Evolutionary conservation across 1,140 invertebrate genomes (phyloP), one percentile per base, ranked within the genome.

Genomic region (Lasioglossum baleicum): DNA sequence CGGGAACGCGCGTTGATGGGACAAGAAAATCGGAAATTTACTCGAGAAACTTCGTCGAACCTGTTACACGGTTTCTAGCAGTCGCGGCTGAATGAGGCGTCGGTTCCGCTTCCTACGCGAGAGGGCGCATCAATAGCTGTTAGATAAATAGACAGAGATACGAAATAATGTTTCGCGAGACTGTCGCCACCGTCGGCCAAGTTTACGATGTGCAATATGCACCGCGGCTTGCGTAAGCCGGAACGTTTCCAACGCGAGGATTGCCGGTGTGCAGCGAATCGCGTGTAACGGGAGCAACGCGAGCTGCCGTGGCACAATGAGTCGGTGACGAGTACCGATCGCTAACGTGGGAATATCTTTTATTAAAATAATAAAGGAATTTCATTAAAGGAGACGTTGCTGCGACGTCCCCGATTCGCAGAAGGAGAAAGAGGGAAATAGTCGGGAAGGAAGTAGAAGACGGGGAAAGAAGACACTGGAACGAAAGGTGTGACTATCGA

Each of bases 321-420:
- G 69, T 15, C 76, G 17, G 58, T 63, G 56, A 73, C 70, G 71
- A 75, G 53, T 42, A 31, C 64, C 71, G 35, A 80, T 75, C 63
- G 42, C 71, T 67, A 80, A 80, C 17, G 7, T 53, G 8, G 20
- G 17, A 61, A 42, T 73, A 79, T 63, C 77, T 75, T 81, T 77
- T 77, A 71, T 77, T 77, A 72, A 70, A 82, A 60, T 78, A 82
- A 81, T 70, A 84, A 65, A 68, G 65, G 69, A 81, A 82, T 83
- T 85, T 85, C 71, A 83, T 85, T 85, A 85, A 69, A 70, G 10
- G 13, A 63, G 65, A 75, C 35, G 65, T 79, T 72, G 60, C 22
- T 17, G 76, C 3, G 58, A 65, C 17, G 75, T 42, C 44, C 31
- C 4, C 53, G 61, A 73, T 35, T 58, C 42, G 56, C 4, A 31